These are phyloP conservation scores for Lasius fuliginosus DNA, from an alignment of 2,888 invertebrate species.

Conservation along the genomic window DNA sequence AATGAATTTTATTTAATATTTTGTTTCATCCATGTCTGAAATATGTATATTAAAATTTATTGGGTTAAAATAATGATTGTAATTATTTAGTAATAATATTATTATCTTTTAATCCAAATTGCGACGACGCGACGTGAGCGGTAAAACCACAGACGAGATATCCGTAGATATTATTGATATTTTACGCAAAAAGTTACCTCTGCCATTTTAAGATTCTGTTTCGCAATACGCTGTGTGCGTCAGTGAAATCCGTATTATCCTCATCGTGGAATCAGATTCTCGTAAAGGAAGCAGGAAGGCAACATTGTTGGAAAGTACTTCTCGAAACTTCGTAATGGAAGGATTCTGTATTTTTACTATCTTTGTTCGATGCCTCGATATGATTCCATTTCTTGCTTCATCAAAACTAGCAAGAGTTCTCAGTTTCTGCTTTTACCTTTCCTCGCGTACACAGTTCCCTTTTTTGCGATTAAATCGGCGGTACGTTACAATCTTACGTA, in stretches of 20 bases:
- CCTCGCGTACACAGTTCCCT: constrained; percentile 31
- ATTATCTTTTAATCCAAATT: background rate
- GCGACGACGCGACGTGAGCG: background rate
- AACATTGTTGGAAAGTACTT: constrained; percentile 40
- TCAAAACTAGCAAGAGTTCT: constrained; percentile 29
- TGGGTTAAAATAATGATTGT: background rate
- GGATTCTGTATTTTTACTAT: constrained; percentile 41
- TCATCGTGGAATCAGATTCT: constrained; percentile 13
- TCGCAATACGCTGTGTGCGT: constrained; percentile 1
- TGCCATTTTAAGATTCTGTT: background rate
- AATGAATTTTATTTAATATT: background rate
- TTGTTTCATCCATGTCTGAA: background rate
- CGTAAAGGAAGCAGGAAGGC: constrained; percentile 28
- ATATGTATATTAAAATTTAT: background rate
- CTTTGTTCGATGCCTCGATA: constrained; percentile 22
- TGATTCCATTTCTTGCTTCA: constrained; percentile 37
- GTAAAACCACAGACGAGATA: background rate
- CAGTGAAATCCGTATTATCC: constrained; percentile 7
- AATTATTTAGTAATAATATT: background rate
- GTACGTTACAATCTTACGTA: constrained; percentile 35
- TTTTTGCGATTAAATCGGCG: constrained; percentile 46
- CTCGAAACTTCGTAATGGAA: constrained; percentile 43
- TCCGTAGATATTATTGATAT: background rate
- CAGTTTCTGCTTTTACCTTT: constrained; percentile 12
- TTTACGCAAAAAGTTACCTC: background rate